Evolutionary conservation across 2,113 vertebrate genomes (phyloP).

Genomic region (Solea solea): DNA sequence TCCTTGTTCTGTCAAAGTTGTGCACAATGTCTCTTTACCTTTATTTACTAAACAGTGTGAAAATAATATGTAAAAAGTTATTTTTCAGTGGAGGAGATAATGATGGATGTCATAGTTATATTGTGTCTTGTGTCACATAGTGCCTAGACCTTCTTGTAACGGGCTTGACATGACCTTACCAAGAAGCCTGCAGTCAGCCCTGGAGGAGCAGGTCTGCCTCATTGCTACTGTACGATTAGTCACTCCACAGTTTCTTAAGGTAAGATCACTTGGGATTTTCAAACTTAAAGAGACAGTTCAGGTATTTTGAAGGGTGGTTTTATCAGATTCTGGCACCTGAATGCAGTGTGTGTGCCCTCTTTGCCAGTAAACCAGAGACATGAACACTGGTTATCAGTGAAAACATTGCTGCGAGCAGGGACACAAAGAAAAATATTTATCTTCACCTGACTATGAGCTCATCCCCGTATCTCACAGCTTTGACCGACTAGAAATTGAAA

Average conservation of each 20-base stretch:
- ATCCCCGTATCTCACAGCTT: too few relatives aligned
- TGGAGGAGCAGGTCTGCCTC: slow-evolving; percentile 90
- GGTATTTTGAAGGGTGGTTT: too few relatives aligned
- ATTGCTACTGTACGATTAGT: slow-evolving; percentile 90
- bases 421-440: too few relatives aligned
- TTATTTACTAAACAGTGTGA: background rate
- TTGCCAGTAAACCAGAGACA: too few relatives aligned
- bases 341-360: too few relatives aligned
- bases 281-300: background rate
- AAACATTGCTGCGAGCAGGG: too few relatives aligned
- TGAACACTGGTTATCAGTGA: too few relatives aligned
- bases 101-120: background rate
- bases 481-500: too few relatives aligned
- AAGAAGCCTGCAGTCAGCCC: slow-evolving; percentile 84
- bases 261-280: slow-evolving; percentile 60
- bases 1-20: background rate
- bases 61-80: background rate
- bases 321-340: too few relatives aligned
- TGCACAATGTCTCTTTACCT: background rate
- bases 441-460: too few relatives aligned
- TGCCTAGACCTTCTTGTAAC: slow-evolving; percentile 88
- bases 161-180: slow-evolving; percentile 84
- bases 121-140: slow-evolving; percentile 73
- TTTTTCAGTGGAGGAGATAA: background rate
- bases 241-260: slow-evolving; percentile 87